Evolutionary conservation across 2,888 invertebrate genomes (phyloP), one percentile per base, ranked within the genome.

Genomic region (Xanthostigma xanthostigma): DNA sequence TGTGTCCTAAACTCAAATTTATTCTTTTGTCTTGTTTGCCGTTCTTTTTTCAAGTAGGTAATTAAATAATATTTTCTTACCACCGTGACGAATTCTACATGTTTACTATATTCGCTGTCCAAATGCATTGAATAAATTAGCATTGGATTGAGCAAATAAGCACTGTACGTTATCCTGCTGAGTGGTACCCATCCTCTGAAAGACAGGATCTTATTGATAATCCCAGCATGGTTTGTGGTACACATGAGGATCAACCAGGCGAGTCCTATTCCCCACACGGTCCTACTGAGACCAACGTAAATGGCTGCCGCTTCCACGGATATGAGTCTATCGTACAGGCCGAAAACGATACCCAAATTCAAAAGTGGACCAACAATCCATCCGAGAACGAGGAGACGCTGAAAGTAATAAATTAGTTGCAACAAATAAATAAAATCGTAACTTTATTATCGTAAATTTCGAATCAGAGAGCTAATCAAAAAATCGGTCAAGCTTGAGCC

Each of bases 221-320:
- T 55, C 72, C 73, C 67, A 51, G 65, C 74, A 46, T 76, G 67
- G 4, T 72, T 72, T 2, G 73, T 73, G 34, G 66, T 66, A 55
- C 76, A 76, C 41, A 75, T 75, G 11, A 74, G 61, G 34, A 75
- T 61, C 53, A 76, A 59, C 77, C 78, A 78, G 38, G 71, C 70
- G 6, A 77, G 58, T 5, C 74, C 71, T 17, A 74, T 49, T 2
- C 71, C 73, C 70, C 77, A 77, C 13, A 68, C 59, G 1, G 73
- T 64, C 41, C 76, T 68, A 3, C 73, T 70, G 8, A 73, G 49
- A 0, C 71, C 71, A 39, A 72, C 68, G 49, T 77, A 67, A 9
- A 74, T 52, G 0, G 74, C 69, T 8, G 73, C 66, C 39, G 65
- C 54, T 9, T 71, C 49, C 0, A 70, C 60, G 0, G 73, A 64